These are phyloP conservation scores for Spermophilus dauricus DNA, from an alignment of 2,113 vertebrate species.

Conservation along the genomic window DNA sequence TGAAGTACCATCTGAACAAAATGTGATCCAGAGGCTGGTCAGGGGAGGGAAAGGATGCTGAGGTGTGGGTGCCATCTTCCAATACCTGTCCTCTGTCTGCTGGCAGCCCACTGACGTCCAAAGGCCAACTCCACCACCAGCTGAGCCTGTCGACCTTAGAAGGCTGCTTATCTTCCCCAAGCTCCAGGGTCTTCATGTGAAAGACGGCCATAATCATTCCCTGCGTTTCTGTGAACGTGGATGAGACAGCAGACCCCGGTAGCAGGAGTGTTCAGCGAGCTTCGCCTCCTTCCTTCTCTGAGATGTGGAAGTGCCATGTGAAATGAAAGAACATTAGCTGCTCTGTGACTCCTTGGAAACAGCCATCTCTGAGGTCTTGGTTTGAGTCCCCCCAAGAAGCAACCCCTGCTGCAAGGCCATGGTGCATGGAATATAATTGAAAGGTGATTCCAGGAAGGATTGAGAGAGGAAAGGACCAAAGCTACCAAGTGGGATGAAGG, in stretches of 20 bases:
- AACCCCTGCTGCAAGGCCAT: neutral
- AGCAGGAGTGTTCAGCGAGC: neutral
- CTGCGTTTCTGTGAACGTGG: neutral
- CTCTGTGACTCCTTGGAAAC: neutral
- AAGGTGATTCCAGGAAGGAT: neutral
- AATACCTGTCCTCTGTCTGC: neutral
- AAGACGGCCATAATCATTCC: neutral
- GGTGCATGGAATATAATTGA: rapidly evolving
- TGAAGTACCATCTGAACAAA: neutral
- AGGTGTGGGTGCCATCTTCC: neutral
- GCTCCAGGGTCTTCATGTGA: neutral
- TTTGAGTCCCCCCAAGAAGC: neutral
- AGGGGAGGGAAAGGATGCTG: neutral
- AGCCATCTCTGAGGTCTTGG: neutral
- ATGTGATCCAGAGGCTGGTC: rapidly evolving
- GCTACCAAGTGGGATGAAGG: neutral
- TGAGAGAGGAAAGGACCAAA: neutral
- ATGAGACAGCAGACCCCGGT: neutral
- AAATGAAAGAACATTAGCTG: neutral
- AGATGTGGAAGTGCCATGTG: neutral
- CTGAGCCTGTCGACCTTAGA: neutral
- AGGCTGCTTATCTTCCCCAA: neutral
- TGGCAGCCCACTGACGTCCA: neutral
- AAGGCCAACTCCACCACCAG: neutral
- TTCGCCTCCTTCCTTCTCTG: neutral